Conservation (phyloP, 2,888 invertebrate genomes). For the Pycnomerus fuliginosus region DNA sequence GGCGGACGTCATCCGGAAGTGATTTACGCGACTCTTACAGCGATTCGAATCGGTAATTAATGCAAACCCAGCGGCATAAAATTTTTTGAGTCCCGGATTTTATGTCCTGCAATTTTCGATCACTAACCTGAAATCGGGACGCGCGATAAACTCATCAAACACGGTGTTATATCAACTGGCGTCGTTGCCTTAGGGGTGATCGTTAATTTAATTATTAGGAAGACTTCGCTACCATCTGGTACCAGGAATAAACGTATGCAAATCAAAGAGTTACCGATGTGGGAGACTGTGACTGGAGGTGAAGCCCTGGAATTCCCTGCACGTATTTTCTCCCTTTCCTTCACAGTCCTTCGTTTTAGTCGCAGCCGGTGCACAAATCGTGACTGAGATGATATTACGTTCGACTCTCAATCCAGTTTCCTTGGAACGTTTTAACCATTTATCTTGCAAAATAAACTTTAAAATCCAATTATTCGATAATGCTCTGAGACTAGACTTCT, state of each 20-base stretch:
- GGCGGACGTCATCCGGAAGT: constrained; percentile 35
- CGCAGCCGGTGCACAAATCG: constrained; percentile 51
- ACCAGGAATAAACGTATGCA: constrained; percentile 29
- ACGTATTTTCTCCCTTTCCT: constrained; percentile 45
- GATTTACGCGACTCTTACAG: constrained; percentile 35
- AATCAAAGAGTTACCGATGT: constrained; percentile 30
- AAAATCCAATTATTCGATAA: constrained; percentile 22
- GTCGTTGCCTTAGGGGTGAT: too few relatives aligned
- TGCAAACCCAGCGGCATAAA: too few relatives aligned
- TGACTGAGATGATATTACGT: constrained; percentile 49
- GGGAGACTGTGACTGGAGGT: constrained; percentile 30
- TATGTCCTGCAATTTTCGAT: too few relatives aligned
- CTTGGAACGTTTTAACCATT: constrained; percentile 32
- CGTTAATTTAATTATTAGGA: constrained; percentile 16
- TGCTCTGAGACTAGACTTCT: too few relatives aligned
- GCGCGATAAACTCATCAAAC: too few relatives aligned
- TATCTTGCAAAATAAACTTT: constrained; percentile 28
- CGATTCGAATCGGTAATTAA: constrained; percentile 36
- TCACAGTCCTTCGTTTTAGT: constrained; percentile 33
- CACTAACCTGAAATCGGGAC: too few relatives aligned
- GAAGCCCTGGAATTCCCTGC: constrained; percentile 40
- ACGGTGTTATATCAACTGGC: too few relatives aligned
- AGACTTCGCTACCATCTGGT: constrained; percentile 22
- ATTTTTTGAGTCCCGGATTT: too few relatives aligned
- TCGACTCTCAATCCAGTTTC: constrained; percentile 33